A percentile compares a stretch with the other conserved stretches of the same genome.
These are phyloP conservation scores for Amphimallon solstitiale DNA, from an alignment of 2,888 invertebrate species.

Conservation along the genomic window DNA sequence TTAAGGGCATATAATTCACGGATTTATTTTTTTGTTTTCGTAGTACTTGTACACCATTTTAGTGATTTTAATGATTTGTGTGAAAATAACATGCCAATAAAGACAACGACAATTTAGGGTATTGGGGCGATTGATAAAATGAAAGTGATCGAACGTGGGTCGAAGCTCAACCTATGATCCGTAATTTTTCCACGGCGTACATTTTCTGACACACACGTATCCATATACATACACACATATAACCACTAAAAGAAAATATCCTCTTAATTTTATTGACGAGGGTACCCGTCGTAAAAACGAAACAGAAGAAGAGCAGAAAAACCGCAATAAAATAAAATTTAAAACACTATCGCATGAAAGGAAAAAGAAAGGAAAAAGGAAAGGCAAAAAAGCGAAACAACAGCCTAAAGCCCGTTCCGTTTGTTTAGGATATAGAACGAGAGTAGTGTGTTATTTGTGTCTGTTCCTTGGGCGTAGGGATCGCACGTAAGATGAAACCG, in stretches of 20 bases:
- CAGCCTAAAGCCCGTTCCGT: slow-evolving; percentile 9
- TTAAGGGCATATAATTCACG: no score
- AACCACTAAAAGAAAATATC: slow-evolving; percentile 6
- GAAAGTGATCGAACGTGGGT: no score
- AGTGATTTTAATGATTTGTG: no score
- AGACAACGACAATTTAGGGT: no score
- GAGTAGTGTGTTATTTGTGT: slow-evolving; percentile 27
- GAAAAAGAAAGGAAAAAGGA: not conserved
- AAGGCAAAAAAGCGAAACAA: not conserved
- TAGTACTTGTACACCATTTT: no score
- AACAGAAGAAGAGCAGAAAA: slow-evolving; percentile 9
- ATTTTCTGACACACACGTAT: no score
- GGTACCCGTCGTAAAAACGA: slow-evolving; percentile 1
- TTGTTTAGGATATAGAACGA: slow-evolving; percentile 24
- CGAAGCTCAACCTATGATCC: no score
- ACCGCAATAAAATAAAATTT: slow-evolving; percentile 23
- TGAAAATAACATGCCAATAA: no score
- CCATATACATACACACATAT: no score
- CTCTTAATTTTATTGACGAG: slow-evolving; percentile 16
- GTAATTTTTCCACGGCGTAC: no score
- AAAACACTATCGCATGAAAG: slow-evolving; percentile 5
- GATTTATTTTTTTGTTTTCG: no score
- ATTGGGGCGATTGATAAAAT: no score
- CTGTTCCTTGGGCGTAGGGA: slow-evolving; percentile 6
- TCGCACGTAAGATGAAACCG: slow-evolving; percentile 7